Evolutionary conservation across 64 coral and sea anemone genomes (phyloP), one percentile per base, ranked within the genome.

Genomic region (Orbicella faveolata): DNA sequence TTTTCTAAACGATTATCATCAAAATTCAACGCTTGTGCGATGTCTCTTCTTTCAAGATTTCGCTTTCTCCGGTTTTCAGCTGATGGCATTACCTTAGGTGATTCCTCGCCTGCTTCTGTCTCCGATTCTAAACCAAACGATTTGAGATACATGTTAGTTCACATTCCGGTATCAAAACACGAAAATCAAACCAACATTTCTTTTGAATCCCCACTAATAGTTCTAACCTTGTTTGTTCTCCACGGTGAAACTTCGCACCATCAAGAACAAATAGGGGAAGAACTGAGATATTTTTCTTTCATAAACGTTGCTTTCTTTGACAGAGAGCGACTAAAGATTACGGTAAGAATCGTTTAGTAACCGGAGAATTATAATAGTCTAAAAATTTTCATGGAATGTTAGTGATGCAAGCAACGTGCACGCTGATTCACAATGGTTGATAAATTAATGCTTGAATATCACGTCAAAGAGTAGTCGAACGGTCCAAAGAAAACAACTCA

Each of bases 41-140:
- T 87, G 13, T 94, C 93, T 82, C 93, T 48, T 62, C 93, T 94
- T 78, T 94, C 93, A 55, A 88, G 87, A 89, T 94, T 96, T 90
- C 95, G 75, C 74, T 97, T 97, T 37, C 92, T 90, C 83, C 91
- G 88, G 83, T 91, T 93, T 86, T 97, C 95, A 21, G 92, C 65
- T 44, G 90, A 90, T 64, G 82, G 93, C 68, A 76, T 90, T 12
- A 94, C 26, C 65, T 94, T 94, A 4, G 93, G 89, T 19, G 93
- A 94, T 67, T 88, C 89, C 53, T 94, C 89, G n/a, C 63, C 76
- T 19, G 83, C 62, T 52, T 91, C 89, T 65, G 79, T 53, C 80
- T 91, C 89, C 63, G 89, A 19, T 76, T 54, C 80, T 84, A 84
- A 66, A 90, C 10, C 23, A 75, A 57, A 74, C 23, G 23, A 69